phyloP scores from a whole-genome alignment of 2,113 vertebrate species.

The Chloroceryle aenea region DNA sequence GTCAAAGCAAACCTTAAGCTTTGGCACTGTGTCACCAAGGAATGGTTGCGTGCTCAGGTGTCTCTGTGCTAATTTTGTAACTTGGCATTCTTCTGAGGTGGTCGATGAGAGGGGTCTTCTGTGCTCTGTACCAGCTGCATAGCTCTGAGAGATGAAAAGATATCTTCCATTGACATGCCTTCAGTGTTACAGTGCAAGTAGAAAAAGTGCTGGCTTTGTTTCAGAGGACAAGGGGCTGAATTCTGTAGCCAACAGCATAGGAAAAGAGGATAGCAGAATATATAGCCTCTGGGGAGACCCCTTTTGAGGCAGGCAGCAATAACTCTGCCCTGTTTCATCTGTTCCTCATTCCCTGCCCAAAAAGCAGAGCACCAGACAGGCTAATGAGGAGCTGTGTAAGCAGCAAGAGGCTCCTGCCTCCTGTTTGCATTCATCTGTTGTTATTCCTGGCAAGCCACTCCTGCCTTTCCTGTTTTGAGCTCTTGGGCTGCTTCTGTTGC shows the following conservation, averaged over 20 bases:
- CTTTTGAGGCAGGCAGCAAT: neutral
- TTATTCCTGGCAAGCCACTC: neutral
- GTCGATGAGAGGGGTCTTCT: neutral
- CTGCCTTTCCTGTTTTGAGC: neutral
- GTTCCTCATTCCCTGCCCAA: neutral
- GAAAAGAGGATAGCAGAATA: neutral
- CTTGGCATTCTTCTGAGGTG: neutral
- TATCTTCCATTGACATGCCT: neutral
- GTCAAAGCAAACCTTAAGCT: neutral
- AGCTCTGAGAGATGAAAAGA: neutral
- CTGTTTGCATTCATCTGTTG: neutral
- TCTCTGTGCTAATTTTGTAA: neutral
- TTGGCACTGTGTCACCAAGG: neutral
- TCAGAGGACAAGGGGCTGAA: neutral
- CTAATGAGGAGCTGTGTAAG: neutral
- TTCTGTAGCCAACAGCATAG: neutral
- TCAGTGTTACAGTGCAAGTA: neutral
- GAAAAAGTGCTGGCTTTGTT: neutral
- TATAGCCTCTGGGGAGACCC: neutral
- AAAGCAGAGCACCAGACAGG: neutral
- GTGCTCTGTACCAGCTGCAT: neutral
- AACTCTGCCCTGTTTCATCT: neutral
- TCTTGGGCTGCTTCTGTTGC: neutral
- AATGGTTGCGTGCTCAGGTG: neutral
- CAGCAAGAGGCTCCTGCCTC: neutral